Evolutionary conservation across 2,113 vertebrate genomes (phyloP), one percentile per base, ranked within the genome.

Genomic region (Aptenodytes patagonicus): DNA sequence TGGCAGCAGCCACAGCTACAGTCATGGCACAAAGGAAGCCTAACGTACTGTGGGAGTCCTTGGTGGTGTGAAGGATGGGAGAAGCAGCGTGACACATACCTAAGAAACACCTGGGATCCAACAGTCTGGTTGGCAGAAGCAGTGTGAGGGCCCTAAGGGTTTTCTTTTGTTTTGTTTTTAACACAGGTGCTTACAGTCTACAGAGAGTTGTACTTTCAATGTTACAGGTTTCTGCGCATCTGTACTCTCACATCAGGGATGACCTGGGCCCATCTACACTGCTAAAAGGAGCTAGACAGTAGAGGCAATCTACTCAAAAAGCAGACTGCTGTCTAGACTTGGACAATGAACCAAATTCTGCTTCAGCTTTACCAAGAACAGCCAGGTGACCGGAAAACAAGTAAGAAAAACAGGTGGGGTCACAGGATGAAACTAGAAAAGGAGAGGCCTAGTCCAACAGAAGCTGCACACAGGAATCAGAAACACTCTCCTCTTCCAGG

Each of bases 71-170:
- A 26, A 61, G 18, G 40, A 57, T 44, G 20, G 46, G 42, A 75
- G 20, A 42, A 88, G 55, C 36, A 42, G 15, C 0, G 1, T 65
- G 22, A 68, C 17, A 34, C 0, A 0, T 21, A 78, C 29, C 31
- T 61, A 47, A 78, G 60, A 72, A 81, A 61, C 17, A 69, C 26
- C 44, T 31, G 34, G 83, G 22, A 75, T 70, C 36, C 31, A 52
- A 31, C 29, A 62, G 55, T 24, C 60, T 54, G 32, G 38, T 9
- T 57, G 70, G 34, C n/a, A 92, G 65, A 73, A 90, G 79, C 65
- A 58, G 18, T 16, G 34, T 24, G 31, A 86, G 24, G 14, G 36
- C 54, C 84, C 34, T 40, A 18, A 87, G 21, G 22, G 13, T 32
- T 80, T 38, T 58, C 22, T 36, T 92, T 32, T 52, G 17, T 46